Conservation (phyloP, 2,113 vertebrate species). For the Myrmecophaga tridactyla region DNA sequence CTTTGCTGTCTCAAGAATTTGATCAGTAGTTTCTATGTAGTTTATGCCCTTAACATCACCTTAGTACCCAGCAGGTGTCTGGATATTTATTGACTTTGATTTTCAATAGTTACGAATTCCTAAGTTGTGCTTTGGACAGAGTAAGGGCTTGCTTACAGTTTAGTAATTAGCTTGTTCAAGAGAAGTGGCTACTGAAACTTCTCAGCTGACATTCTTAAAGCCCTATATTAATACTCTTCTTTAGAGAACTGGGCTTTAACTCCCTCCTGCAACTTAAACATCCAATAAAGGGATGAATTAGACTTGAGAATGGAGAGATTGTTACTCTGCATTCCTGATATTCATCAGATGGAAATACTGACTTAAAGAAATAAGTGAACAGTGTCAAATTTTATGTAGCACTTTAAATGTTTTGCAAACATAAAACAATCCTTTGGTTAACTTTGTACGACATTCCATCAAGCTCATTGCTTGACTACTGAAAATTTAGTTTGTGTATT, state of each 20-base stretch:
- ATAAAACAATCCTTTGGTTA: not conserved
- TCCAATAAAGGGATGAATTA: not conserved
- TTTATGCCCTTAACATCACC: not conserved
- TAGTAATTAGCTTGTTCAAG: not conserved
- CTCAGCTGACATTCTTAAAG: not conserved
- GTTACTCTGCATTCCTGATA: not conserved
- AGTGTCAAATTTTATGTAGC: not conserved
- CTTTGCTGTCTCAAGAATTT: not conserved
- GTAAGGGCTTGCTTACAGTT: not conserved
- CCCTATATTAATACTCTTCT: rapidly evolving
- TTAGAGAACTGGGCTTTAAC: not conserved
- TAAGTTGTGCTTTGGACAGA: not conserved
- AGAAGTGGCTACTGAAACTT: not conserved
- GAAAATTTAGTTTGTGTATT: not conserved
- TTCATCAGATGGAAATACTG: not conserved
- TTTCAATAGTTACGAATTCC: not conserved
- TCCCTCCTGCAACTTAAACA: not conserved
- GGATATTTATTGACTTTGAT: not conserved
- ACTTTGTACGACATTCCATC: not conserved
- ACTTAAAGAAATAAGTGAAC: not conserved
- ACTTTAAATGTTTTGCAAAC: not conserved
- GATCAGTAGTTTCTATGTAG: not conserved
- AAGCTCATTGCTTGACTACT: not conserved
- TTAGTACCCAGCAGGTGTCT: not conserved
- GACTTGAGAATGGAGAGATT: not conserved